These are phyloP conservation scores for Oxyruncus cristatus DNA, from an alignment of 2,113 vertebrate species.

Conservation along the genomic window DNA sequence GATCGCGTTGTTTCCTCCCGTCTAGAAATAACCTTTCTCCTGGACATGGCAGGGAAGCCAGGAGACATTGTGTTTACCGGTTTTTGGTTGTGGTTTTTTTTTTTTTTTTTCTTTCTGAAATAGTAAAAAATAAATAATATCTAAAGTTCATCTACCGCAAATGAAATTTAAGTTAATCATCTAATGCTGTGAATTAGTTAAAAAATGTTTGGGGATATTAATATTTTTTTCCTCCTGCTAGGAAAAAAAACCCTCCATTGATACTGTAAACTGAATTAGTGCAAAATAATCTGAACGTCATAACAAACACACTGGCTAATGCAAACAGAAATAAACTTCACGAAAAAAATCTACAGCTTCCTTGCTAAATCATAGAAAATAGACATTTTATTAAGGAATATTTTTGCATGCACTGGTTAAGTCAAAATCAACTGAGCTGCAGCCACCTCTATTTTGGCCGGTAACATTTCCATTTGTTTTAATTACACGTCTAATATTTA, in stretches of 20 bases:
- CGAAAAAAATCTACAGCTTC: background rate
- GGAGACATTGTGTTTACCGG: background rate
- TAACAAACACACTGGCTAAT: background rate
- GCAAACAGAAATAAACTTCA: background rate
- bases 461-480: background rate
- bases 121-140: background rate
- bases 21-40: background rate
- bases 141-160: background rate
- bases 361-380: background rate
- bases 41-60: background rate
- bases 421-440: background rate
- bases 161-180: background rate
- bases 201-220: background rate
- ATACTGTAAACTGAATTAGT: background rate
- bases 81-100: background rate
- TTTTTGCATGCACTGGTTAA: slow-evolving; percentile 44
- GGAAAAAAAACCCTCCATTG: background rate
- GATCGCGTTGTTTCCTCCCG: background rate
- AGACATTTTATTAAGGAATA: slow-evolving; percentile 23
- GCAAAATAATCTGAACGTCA: background rate
- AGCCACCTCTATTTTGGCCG: background rate
- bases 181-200: background rate
- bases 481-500: slow-evolving; percentile 58
- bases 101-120: background rate
- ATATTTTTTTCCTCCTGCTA: background rate